Evolutionary conservation across 2,888 invertebrate genomes (phyloP), one percentile per base, ranked within the genome.

Genomic region (Holacanthella duospinosa): DNA sequence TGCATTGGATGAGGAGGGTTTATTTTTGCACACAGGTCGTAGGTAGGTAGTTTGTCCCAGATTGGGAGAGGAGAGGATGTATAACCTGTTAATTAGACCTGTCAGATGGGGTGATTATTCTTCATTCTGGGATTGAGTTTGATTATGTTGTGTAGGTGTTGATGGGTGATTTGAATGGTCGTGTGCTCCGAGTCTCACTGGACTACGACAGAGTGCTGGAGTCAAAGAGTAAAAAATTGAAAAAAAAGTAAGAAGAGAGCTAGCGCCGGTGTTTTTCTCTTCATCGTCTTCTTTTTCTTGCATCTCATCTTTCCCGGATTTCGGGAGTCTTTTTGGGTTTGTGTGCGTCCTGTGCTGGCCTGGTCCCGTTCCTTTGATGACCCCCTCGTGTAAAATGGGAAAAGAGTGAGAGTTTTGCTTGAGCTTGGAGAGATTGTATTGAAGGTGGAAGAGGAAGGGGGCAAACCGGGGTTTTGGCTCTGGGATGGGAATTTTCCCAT

Each of bases 231-330:
- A 12, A 12, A 16, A 36, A 36, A 36, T 12, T 36, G 36, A 36
- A 16, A 36, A 16, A 16, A 12, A 36, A 12, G 16, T 36, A 12
- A 36, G 36, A 36, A 36, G 62, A 63, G 63, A 67, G 62, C 62
- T 59, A 62, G 62, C 59, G 65, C 65, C 63, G 63, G 63, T 65
- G 63, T 65, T 65, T 65, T 65, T 59, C 43, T 60, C 58, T n/a
- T 16, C 36, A 36, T 36, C 36, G 21, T 29, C 58, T 29, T 58
- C 58, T 58, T 29, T 64, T 54, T 59, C 44, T 64, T 65, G 60
- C 60, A 63, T 65, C 61, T 58, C 66, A 62, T 65, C 67, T 63
- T 67, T 64, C 66, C 68, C 64, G 66, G 66, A 68, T 68, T 68
- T 65, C 62, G 65, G 64, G 53, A 12, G 36, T 62, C 63, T 63